phyloP scores from a whole-genome alignment of 1,140 invertebrate genomes.

The Pentalonia nigronervosa region DNA sequence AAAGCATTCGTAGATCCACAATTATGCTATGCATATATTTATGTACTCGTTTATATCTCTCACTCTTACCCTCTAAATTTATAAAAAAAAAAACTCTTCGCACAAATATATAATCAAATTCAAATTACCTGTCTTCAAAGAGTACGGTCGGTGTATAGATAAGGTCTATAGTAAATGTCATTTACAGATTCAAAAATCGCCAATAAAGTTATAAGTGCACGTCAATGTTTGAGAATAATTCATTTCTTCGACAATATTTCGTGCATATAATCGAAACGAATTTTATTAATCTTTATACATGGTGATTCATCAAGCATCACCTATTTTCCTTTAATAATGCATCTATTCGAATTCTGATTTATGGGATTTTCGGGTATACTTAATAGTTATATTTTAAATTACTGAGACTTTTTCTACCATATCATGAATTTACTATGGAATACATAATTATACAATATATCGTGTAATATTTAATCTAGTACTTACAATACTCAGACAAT shows the following conservation, averaged over 20 bases:
- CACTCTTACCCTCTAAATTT: background rate
- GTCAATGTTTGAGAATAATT: background rate
- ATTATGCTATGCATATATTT: background rate
- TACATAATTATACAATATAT: too few species aligned
- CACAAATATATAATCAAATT: background rate
- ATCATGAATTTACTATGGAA: background rate
- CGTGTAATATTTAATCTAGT: too few species aligned
- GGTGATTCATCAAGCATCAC: rapidly evolving
- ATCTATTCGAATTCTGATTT: background rate
- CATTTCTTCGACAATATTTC: background rate
- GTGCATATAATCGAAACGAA: background rate
- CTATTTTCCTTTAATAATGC: background rate
- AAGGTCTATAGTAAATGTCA: background rate
- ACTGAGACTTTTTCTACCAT: background rate
- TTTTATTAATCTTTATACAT: background rate
- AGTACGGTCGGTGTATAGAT: background rate
- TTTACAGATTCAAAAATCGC: background rate
- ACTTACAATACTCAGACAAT: too few species aligned
- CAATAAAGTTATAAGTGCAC: background rate
- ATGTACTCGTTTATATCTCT: background rate
- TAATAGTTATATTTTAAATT: background rate
- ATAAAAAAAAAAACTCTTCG: background rate
- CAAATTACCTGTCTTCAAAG: too few species aligned
- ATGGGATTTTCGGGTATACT: background rate
- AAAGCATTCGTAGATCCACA: background rate